Base-by-base conservation (phyloP, 2,888 invertebrate genomes). In the Ganaspis brasiliensis region DNA sequence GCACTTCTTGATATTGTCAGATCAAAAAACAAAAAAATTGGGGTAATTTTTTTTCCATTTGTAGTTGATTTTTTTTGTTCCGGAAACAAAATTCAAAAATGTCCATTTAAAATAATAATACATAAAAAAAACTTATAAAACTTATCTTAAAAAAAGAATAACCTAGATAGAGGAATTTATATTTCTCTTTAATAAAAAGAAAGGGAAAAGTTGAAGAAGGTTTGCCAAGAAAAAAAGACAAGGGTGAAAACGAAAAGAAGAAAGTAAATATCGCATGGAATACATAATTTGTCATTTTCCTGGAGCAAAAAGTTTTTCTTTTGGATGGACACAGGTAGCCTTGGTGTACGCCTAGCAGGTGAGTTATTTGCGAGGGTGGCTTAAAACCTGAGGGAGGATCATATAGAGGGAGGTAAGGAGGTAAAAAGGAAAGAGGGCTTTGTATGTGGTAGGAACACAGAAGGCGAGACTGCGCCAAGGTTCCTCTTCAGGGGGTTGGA, bases 251-350 rank as follows among this genome's bases (percentile, higher is more conserved):
- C 45, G 35, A 75, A 55, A 71, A 57, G 24, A 72, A 67, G 10
- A 72, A 52, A 45, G 24, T 16, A 26, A 26, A 57, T 19, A 74
- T 35, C 56, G 31, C 82, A 84, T 77, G 82, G 86, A 86, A 87
- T 87, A 49, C 79, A 79, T 84, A 85, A 89, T 89, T 88, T 86
- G 87, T 89, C 86, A 88, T 87, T 81, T 73, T 72, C 82, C 75
- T 79, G 76, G 77, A 78, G 80, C 72, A 57, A 78, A 85, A n/a
- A n/a, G n/a, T 81, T 86, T 83, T 81, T 86, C 86, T 86, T 86
- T 88, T 87, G 85, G 81, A 4, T 31, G 31, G 31, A 31, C 31
- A 31, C 19, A 52, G 45, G 45, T 76, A 72, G 37, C 73, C 72
- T 61, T 67, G 72, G 55, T 75, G 59, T 19, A 59, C 35, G 74